Evolutionary conservation across 2,797 vertebrate species (phyloP), one percentile per base, ranked within the genome.

Genomic region (Chromobotia macracanthus): DNA sequence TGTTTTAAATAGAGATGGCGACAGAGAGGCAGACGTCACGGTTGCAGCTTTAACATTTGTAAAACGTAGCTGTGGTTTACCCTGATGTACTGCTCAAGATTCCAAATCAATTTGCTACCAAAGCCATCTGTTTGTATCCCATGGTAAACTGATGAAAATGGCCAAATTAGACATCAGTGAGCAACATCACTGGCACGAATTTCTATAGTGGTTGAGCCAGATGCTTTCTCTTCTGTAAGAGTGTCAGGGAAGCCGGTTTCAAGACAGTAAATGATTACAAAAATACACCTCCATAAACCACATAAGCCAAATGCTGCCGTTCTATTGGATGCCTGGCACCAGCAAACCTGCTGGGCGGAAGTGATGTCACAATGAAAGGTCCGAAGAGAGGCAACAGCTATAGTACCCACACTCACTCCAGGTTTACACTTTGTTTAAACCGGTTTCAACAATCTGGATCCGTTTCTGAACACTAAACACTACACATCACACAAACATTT

Each of bases 61-160:
- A 2, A 28, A 28, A 28, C 4, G 28, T 28, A 28, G 28, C 28
- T 2, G 28, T 21, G 9, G 74, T 82, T 83, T 72, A 80, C 75
- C 1, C 74, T 76, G 56, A 55, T 75, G 74, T 48, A 68, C 72
- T 77, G 74, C 64, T 74, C 58, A 74, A 83, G 68, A 78, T 66
- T 67, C 56, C 55, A 50, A 80, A 80, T 82, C 72, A 75, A 58
- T 63, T 75, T 28, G 28, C 28, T 28, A 28, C 2, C 28, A 28
- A 28, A 51, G 69, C 83, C 82, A 84, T 85, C 83, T 86, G 85
- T 79, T 83, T 77, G 67, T 25, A 28, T 75, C 74, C 71, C 69
- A 56, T 46, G 64, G 64, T 67, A 66, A 72, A 53, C n/a, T 82
- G 81, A 73, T 72, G 73, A 73, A 77, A 85, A 80, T 60, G 51